These are phyloP conservation scores for Diaprepes abbreviatus DNA, from an alignment of 2,888 invertebrate species.

Conservation along the genomic window DNA sequence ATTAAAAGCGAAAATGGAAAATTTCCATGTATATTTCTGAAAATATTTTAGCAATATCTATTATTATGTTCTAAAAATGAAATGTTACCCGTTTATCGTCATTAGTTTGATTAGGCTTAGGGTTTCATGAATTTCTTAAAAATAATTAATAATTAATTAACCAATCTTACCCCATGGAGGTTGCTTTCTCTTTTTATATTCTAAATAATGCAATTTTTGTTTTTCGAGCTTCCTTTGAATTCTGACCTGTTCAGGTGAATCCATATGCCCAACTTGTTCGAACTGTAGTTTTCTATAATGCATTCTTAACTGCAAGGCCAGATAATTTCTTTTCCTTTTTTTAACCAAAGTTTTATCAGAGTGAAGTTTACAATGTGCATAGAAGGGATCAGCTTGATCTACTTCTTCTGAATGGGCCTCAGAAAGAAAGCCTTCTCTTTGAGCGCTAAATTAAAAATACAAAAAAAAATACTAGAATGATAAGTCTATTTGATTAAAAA, in stretches of 20 bases:
- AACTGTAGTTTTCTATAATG: conserved; percentile 75
- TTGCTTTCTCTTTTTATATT: conserved; percentile 79
- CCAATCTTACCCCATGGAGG: conserved; percentile 85
- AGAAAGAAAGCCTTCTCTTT: conserved; percentile 91
- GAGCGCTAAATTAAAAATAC: conserved; percentile 77
- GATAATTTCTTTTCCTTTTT: conserved; percentile 85
- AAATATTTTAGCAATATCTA: no score
- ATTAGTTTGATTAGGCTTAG: no score
- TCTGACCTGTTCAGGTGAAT: conserved; percentile 78
- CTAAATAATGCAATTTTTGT: conserved; percentile 86
- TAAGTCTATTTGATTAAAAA: no score
- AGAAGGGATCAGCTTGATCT: conserved; percentile 96
- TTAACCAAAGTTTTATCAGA: conserved; percentile 91
- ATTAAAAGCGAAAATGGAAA: no score
- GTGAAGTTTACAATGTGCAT: conserved; percentile 95
- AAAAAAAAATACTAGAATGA: not conserved
- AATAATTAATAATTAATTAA: no score
- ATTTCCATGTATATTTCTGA: no score
- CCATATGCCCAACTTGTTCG: conserved; percentile 74
- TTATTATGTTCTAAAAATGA: no score
- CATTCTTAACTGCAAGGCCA: conserved; percentile 87
- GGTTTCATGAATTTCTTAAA: no score
- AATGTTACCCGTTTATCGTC: no score
- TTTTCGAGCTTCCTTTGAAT: conserved; percentile 87
- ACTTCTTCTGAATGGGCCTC: conserved; percentile 93